Evolutionary conservation across 2,888 invertebrate species (phyloP).

Genomic region (Rhimphoctona megacephalus): DNA sequence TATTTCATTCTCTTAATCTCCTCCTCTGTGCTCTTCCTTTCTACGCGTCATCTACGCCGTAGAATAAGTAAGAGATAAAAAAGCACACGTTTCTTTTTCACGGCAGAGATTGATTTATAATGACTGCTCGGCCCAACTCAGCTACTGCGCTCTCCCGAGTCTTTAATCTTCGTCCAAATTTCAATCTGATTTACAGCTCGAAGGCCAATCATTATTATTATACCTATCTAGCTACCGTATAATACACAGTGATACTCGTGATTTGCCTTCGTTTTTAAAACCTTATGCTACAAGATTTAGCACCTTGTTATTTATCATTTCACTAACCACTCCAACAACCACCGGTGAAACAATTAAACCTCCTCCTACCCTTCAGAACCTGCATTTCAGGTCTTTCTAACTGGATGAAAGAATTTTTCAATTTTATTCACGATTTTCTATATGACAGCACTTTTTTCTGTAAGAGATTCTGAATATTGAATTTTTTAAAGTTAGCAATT

Average conservation of each 20-base stretch:
- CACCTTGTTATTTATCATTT: constrained; percentile 11
- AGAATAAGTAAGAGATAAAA: constrained; percentile 7
- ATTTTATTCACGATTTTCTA: not conserved
- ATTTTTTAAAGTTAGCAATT: not conserved
- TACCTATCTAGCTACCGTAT: constrained; percentile 29
- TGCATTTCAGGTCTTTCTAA: not conserved
- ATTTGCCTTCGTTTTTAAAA: constrained; percentile 10
- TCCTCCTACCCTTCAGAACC: not conserved
- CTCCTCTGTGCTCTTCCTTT: constrained; percentile 35
- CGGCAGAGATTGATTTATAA: constrained; percentile 69
- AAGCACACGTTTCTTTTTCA: constrained; percentile 12
- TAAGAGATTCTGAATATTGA: not conserved
- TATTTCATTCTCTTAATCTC: constrained; percentile 66
- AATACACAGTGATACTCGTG: constrained; percentile 21
- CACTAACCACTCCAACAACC: not conserved
- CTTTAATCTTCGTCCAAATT: constrained; percentile 63
- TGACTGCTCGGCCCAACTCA: constrained; percentile 58
- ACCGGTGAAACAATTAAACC: not conserved
- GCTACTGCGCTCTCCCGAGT: constrained; percentile 45
- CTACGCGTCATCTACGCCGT: constrained; percentile 30
- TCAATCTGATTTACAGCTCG: constrained; percentile 37
- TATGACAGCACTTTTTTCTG: not conserved
- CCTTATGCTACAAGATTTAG: not conserved
- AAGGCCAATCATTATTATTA: constrained; percentile 41
- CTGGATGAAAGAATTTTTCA: not conserved